phyloP scores from a whole-genome alignment of 2,888 invertebrate genomes.

The Heliconius erato region DNA sequence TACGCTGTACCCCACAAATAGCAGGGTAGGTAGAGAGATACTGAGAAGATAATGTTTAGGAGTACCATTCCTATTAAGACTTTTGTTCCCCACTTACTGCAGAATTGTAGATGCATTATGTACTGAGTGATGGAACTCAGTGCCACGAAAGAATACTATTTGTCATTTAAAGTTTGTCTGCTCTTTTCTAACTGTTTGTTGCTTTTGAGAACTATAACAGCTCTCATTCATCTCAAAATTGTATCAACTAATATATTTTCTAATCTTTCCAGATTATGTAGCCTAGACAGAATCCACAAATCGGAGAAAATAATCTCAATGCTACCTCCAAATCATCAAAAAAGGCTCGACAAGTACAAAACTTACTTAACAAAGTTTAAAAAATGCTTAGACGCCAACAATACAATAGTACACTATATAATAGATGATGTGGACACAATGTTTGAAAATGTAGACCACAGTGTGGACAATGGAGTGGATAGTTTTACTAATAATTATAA shows the following conservation, averaged over 20 bases:
- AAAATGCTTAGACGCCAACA: constrained; percentile 91
- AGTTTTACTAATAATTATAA: constrained; percentile 78
- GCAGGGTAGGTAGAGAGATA: no score
- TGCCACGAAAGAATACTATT: no score
- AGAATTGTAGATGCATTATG: no score
- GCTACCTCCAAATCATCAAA: constrained; percentile 91
- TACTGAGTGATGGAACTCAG: no score
- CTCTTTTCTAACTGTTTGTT: no score
- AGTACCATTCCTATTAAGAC: no score
- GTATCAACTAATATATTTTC: not conserved
- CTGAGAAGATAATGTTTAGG: no score
- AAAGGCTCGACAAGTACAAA: constrained; percentile 90
- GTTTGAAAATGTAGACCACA: constrained; percentile 90
- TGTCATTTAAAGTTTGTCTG: no score
- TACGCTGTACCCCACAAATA: no score
- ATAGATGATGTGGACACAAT: constrained; percentile 92
- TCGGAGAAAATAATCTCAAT: constrained; percentile 91
- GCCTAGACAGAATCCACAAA: constrained; percentile 90
- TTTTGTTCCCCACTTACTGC: no score
- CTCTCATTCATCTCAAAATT: no score
- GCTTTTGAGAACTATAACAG: no score
- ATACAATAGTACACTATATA: constrained; percentile 88
- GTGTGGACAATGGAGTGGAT: constrained; percentile 69
- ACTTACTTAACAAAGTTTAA: constrained; percentile 91
- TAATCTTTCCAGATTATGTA: constrained; percentile 88